Evolutionary conservation across 2,888 invertebrate genomes (phyloP), one percentile per base, ranked within the genome.

Genomic region (Erebia ligea): DNA sequence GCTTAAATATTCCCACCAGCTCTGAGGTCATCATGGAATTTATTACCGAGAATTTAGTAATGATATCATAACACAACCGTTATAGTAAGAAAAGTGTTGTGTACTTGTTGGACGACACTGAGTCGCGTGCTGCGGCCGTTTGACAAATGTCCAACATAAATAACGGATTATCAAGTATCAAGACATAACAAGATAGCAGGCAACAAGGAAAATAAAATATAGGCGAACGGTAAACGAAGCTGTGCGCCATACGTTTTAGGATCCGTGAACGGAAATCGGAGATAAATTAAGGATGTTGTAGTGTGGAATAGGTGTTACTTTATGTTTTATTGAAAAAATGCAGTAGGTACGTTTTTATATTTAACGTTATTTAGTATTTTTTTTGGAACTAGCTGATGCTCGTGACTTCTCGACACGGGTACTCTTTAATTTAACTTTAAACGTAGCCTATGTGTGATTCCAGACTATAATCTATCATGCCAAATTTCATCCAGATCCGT

Each of bases 141-240:
- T 86, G 90, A 92, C 88, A 89, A 90, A 92, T 90, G 82, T 84
- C 78, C 74, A 77, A 84, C 88, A 92, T 93, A 90, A 92, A 93
- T 93, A 91, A 92, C 88, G 84, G 91, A 92, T 92, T 92, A 92
- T 90, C 92, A 85, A 83, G 87, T 91, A 91, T 88, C 89, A 85
- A 83, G 84, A 84, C 83, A 84, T 88, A 87, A 86, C 86, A 84
- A 89, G 90, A 91, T 91, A 88, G 84, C 80, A 77, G 81, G 82
- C 81, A 84, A 87, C 88, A 87, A 86, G 84, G 83, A 81, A 88
- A 88, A 89, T 90, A 91, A 89, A n/a, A n/a, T n/a, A 90, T 90
- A 88, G 86, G 78, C 81, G 82, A 87, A 90, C 88, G 88, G 89
- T 89, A 89, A 88, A 91, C 87, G 85, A 88, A 87, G 88, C 81